phyloP scores from a whole-genome alignment of 2,888 invertebrate species.

The Tetramorium bicarinatum region DNA sequence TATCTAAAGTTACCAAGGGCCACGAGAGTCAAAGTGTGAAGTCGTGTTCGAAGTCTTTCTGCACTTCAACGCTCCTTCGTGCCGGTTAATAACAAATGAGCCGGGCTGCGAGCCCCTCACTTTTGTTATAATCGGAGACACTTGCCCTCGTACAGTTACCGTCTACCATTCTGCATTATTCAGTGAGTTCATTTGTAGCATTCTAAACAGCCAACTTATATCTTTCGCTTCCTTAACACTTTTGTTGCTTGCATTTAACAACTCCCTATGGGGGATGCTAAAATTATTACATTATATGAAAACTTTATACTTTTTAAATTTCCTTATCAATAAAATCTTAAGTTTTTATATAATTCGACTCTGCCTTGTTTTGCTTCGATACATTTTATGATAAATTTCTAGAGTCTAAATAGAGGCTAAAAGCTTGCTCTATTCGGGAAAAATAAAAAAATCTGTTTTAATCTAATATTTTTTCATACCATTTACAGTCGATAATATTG shows the following conservation, averaged over 20 bases:
- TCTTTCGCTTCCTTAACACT: conserved; percentile 30
- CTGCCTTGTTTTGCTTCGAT: background rate
- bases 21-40: conserved; percentile 85
- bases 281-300: background rate
- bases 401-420: background rate
- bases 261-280: background rate
- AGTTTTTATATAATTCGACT: background rate
- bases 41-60: conserved; percentile 85
- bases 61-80: conserved; percentile 82
- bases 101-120: conserved; percentile 79
- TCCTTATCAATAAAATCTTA: background rate
- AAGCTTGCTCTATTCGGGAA: background rate
- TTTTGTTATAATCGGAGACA: conserved; percentile 85
- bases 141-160: conserved; percentile 82
- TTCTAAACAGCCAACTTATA: conserved; percentile 80
- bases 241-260: conserved; percentile 12
- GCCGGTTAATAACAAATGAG: conserved; percentile 85
- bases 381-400: background rate
- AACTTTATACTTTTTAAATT: background rate
- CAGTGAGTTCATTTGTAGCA: conserved; percentile 83
- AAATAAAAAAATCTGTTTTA: background rate
- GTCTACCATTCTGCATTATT: conserved; percentile 84
- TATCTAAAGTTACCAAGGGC: conserved; percentile 83
- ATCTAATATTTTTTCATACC: background rate
- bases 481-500: background rate